A percentile compares a stretch with the other conserved stretches of the same genome.
Conservation (phyloP, 2,113 vertebrate species). For the Ceyx cyanopectus region DNA sequence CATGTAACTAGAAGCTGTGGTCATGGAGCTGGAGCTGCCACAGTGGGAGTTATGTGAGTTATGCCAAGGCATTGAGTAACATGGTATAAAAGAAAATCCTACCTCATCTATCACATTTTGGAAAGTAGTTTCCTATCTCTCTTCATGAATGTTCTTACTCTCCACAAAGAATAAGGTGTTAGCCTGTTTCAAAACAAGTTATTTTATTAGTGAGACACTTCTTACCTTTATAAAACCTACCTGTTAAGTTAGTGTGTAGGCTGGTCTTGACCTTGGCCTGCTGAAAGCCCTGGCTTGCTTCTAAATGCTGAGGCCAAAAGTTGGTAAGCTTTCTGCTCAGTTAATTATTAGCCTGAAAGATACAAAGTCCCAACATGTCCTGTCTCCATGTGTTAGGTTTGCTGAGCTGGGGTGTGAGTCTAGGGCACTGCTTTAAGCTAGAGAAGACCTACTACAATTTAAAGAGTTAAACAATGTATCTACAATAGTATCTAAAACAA, state of each 20-base stretch:
- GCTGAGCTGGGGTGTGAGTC: neutral
- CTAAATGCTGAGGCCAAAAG: neutral
- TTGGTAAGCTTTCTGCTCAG: neutral
- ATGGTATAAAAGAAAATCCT: neutral
- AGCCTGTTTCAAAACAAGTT: neutral
- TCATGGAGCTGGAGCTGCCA: neutral
- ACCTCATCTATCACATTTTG: neutral
- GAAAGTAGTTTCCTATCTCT: neutral
- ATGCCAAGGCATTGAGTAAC: neutral
- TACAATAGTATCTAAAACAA: neutral
- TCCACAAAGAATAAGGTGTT: neutral
- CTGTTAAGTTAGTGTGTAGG: neutral
- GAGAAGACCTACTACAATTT: neutral
- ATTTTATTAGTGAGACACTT: neutral
- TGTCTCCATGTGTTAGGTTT: neutral
- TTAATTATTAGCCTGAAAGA: constrained; percentile 18
- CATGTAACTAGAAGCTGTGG: neutral
- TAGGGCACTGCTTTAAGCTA: neutral
- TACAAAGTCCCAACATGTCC: neutral
- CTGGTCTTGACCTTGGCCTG: neutral
- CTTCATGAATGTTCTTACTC: neutral
- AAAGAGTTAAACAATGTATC: neutral
- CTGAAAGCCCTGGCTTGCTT: neutral
- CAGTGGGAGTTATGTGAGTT: neutral
- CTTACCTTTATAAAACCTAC: neutral